phyloP scores from a whole-genome alignment of 1,140 invertebrate genomes.

The Sitodiplosis mosellana region DNA sequence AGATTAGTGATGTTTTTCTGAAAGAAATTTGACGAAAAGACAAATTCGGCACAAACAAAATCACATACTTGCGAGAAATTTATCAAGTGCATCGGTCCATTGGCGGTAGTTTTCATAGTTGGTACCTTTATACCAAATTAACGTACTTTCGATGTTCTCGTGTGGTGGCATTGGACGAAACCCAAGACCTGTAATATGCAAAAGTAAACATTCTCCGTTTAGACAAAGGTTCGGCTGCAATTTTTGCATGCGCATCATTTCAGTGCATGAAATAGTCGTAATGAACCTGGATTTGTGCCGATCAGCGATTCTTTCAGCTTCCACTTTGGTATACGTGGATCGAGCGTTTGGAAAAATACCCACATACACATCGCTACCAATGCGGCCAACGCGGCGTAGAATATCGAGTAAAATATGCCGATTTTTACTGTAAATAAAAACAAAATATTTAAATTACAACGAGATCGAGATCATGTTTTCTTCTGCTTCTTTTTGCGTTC shows the following conservation, averaged over 20 bases:
- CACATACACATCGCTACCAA: constrained; percentile 80
- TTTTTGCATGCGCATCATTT: neutral
- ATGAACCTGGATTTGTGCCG: constrained; percentile 71
- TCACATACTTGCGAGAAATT: constrained; percentile 49
- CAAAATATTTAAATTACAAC: constrained; percentile 6
- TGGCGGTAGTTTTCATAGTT: constrained; percentile 50
- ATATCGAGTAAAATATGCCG: constrained; percentile 76
- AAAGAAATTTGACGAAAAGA: neutral
- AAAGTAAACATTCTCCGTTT: no score
- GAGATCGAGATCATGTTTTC: no score
- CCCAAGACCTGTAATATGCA: constrained; percentile 69
- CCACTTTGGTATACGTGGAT: constrained; percentile 71
- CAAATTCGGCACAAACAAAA: neutral
- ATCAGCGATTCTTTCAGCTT: constrained; percentile 64
- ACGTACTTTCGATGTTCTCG: constrained; percentile 72
- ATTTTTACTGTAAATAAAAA: constrained; percentile 57
- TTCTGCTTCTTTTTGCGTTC: no score
- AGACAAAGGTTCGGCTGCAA: neutral
- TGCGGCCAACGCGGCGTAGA: constrained; percentile 70
- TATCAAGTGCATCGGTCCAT: constrained; percentile 53
- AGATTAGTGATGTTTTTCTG: neutral
- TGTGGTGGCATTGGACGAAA: constrained; percentile 73
- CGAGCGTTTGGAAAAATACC: constrained; percentile 79
- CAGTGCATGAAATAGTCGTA: constrained; percentile 1
- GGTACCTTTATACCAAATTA: constrained; percentile 79